Evolutionary conservation across 2,797 vertebrate genomes (phyloP), one percentile per base, ranked within the genome.

Genomic region (Sebastolobus alascanus): DNA sequence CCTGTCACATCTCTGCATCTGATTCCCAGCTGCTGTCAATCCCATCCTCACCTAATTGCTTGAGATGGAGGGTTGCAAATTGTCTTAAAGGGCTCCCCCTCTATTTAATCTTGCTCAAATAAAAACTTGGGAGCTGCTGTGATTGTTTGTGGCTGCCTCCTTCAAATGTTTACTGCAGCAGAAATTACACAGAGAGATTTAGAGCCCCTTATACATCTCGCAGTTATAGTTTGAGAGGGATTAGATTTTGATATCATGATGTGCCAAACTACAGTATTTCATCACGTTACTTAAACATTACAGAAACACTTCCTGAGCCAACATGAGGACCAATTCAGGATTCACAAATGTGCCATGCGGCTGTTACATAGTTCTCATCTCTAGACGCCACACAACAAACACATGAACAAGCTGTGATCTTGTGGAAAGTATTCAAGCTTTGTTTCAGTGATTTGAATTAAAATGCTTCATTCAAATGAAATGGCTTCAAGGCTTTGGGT

Each of bases 31-130:
- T 81, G 85, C 84, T 89, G 89, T 93, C 92, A 90, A 69, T 86
- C 87, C 80, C 74, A 66, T 79, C 85, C 80, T 84, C 59, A 68
- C 80, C 75, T 94, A 90, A 92, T 90, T 91, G 87, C 87, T 79
- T 25, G 16, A 89, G 84, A 91, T 76, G 79, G 86, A 89, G 69
- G 72, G 52, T 78, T 86, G 80, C 82, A 92, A 90, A 89, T 86
- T 79, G 76, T 67, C 74, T 80, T 77, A 82, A 87, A 86, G 78
- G 84, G 83, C 71, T 65, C 73, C 71, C 64, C 40, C 20, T 78
- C 73, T 14, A 59, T 89, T 84, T 78, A 73, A 89, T 87, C 81
- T 77, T 22, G 22, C 68, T 80, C 71, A 77, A 79, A 86, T 83
- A 77, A 82, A 88, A 82, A 59, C 50, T 71, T 73, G 18, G 18